Percentiles rank a stretch among this genome's conserved stretches.
Evolutionary conservation across 2,113 vertebrate genomes (phyloP).

Genomic region (Indri indri): DNA sequence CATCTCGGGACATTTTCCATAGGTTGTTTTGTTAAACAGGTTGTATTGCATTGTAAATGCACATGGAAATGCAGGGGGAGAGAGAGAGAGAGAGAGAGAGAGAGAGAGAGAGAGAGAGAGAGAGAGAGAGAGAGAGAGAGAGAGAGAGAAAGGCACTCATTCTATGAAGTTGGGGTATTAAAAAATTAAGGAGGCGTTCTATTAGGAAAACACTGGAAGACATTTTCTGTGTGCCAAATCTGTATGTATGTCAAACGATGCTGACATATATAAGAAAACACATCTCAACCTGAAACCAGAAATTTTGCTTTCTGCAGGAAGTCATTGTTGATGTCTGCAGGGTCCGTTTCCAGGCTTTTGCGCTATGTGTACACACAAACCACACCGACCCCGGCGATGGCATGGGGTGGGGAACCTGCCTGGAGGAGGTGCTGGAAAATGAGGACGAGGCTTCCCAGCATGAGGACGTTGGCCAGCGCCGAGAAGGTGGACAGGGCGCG

Average conservation of each 20-base stretch:
- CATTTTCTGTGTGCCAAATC: neutral
- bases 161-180: neutral
- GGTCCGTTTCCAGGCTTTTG: neutral
- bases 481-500: constrained; percentile 86
- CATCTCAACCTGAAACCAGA: neutral
- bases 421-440: constrained; percentile 86
- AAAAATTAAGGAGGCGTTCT: neutral
- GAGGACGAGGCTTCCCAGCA: constrained; percentile 84
- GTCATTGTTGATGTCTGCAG: neutral
- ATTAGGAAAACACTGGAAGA: neutral
- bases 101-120: too few relatives aligned
- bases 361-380: neutral
- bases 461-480: constrained; percentile 84
- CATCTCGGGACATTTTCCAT: neutral
- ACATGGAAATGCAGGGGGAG: neutral
- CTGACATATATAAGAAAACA: neutral
- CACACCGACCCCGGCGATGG: neutral
- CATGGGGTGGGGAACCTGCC: neutral
- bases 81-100: neutral
- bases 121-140: too few relatives aligned
- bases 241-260: neutral
- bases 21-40: neutral
- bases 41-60: neutral
- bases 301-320: neutral
- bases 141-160: too few relatives aligned